Percentiles rank a stretch among this genome's conserved stretches.
Conservation (phyloP, 2,113 vertebrate species). For the Ceyx melanurus region DNA sequence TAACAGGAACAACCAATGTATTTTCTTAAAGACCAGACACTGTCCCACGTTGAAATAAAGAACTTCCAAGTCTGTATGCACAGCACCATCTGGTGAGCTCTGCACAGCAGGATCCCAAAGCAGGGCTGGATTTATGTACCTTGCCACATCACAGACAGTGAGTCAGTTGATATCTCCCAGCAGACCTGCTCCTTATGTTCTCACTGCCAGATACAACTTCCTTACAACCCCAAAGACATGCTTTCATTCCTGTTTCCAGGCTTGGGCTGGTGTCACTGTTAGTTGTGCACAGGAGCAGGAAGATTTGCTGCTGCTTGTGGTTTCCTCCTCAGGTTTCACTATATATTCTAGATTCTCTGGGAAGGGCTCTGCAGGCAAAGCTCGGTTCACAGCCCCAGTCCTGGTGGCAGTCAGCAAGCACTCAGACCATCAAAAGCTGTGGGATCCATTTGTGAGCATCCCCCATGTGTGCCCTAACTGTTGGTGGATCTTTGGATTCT, state of each 20-base stretch:
- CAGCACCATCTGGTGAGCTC: constrained; percentile 54
- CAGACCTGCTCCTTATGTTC: not conserved
- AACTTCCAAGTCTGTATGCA: constrained; percentile 8
- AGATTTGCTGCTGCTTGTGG: not conserved
- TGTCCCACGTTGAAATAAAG: not conserved
- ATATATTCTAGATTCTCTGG: fast-evolving
- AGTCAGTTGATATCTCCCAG: not conserved
- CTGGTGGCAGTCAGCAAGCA: not conserved
- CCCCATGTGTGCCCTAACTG: not conserved
- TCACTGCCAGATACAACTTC: not conserved
- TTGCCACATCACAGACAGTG: not conserved
- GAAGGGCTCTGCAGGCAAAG: not conserved
- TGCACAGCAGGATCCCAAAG: constrained; percentile 15
- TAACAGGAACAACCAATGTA: not conserved
- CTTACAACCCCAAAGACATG: not conserved
- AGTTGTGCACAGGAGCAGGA: not conserved
- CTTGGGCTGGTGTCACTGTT: not conserved
- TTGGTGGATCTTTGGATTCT: not conserved
- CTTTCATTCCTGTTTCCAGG: not conserved
- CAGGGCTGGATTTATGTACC: not conserved
- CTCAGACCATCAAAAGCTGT: not conserved
- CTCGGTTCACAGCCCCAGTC: not conserved
- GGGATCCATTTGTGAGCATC: not conserved
- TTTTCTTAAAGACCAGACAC: not conserved
- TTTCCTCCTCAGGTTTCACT: not conserved